These are phyloP conservation scores for Rutilus rutilus DNA, from an alignment of 2,113 vertebrate species.

Conservation along the genomic window DNA sequence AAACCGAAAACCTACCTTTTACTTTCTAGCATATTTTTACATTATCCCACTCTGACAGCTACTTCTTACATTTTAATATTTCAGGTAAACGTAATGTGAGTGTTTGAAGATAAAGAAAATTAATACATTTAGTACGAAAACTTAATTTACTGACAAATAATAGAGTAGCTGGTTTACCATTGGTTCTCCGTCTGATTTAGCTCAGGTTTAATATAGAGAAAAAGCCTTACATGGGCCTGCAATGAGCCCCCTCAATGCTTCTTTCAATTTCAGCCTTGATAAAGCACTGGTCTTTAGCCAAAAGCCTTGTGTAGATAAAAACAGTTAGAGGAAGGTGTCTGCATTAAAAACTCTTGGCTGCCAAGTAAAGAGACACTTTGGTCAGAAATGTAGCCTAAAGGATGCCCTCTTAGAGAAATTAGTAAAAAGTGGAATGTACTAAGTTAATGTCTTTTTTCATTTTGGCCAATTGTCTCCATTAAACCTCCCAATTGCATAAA, in stretches of 20 bases:
- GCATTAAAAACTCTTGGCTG: conserved; percentile 16
- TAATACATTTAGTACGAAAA: background rate
- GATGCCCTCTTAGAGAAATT: background rate
- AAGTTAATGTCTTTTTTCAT: conserved; percentile 2
- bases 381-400: background rate
- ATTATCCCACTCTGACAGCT: conserved; percentile 11
- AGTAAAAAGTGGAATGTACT: background rate
- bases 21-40: background rate
- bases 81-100: background rate
- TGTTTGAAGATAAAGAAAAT: conserved; percentile 2
- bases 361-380: conserved; percentile 19
- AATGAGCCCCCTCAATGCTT: background rate
- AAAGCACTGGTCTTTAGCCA: background rate
- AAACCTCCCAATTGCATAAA: background rate
- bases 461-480: background rate
- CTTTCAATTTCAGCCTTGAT: background rate
- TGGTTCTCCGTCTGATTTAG: background rate
- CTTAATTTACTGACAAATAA: background rate
- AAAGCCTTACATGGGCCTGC: background rate
- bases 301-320: conserved; percentile 14
- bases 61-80: background rate
- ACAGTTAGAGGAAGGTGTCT: background rate
- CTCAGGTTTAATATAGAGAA: background rate
- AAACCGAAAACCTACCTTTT: background rate
- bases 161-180: background rate